Conservation (phyloP, 2,888 invertebrate genomes). For the Patella caerulea region DNA sequence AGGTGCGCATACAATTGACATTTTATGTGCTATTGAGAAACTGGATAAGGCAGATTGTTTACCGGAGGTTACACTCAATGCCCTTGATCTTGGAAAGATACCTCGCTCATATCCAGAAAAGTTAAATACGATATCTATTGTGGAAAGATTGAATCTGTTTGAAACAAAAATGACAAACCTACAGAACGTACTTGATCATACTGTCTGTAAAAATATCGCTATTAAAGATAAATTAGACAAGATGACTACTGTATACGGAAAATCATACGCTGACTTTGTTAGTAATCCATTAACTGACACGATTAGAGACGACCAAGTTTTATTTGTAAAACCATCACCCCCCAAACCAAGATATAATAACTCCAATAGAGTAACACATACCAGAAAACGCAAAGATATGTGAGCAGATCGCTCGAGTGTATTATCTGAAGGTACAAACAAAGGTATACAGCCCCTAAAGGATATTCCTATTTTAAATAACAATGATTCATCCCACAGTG, state of each 20-base stretch:
- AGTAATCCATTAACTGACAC: not conserved
- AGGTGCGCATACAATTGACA: too few species aligned
- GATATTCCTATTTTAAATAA: too few species aligned
- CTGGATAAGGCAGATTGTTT: too few species aligned
- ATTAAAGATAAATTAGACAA: not conserved
- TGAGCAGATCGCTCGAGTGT: too few species aligned
- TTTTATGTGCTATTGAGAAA: too few species aligned
- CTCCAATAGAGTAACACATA: not conserved
- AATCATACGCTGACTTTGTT: not conserved
- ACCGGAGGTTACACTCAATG: too few species aligned
- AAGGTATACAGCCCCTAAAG: too few species aligned
- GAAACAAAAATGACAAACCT: not conserved
- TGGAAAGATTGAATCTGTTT: not conserved
- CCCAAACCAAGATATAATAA: not conserved
- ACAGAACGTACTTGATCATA: not conserved
- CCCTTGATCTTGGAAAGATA: too few species aligned
- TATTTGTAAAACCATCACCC: not conserved
- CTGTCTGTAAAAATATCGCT: not conserved
- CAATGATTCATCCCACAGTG: not conserved
- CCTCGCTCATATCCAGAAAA: not conserved
- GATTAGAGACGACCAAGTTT: too few species aligned
- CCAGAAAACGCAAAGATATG: not conserved
- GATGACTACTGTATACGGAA: not conserved
- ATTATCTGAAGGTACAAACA: too few species aligned
- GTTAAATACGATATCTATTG: not conserved